A percentile compares a stretch with the other conserved stretches of the same genome.
phyloP scores from a whole-genome alignment of 2,888 invertebrate genomes.

The Caenorhabditis virilis region DNA sequence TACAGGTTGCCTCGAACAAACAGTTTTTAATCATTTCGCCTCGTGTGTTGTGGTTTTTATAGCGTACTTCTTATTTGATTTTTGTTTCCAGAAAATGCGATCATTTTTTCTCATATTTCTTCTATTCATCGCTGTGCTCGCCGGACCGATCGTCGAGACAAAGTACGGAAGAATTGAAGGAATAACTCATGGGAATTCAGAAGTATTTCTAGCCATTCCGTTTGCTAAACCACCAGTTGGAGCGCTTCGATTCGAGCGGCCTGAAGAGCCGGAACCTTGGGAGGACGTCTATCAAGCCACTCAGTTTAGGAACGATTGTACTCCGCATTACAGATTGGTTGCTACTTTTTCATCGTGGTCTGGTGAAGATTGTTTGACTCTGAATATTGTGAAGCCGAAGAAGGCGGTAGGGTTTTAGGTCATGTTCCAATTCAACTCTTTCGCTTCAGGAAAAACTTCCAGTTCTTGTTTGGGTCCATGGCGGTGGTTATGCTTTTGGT shows the following conservation, averaged over 20 bases:
- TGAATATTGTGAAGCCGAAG: constrained; percentile 79
- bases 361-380: constrained; percentile 86
- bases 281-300: constrained; percentile 53
- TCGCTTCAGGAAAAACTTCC: constrained; percentile 74
- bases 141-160: constrained; percentile 44
- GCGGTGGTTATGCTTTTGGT: constrained; percentile 87
- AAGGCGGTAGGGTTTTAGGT: constrained; percentile 4
- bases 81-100: too few relatives aligned
- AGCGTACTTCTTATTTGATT: too few relatives aligned
- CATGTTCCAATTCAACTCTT: neutral
- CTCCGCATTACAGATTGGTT: constrained; percentile 40
- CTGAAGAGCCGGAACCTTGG: constrained; percentile 52
- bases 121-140: too few relatives aligned
- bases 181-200: constrained; percentile 16
- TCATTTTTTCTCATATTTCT: too few relatives aligned
- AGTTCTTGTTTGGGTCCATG: constrained; percentile 93
- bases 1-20: too few relatives aligned
- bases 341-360: constrained; percentile 22
- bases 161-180: constrained; percentile 48
- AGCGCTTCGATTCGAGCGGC: constrained; percentile 55
- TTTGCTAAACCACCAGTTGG: constrained; percentile 56
- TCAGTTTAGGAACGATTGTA: constrained; percentile 45
- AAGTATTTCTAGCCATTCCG: constrained; percentile 53
- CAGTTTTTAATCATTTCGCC: too few relatives aligned
- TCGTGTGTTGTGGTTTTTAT: too few relatives aligned